Base-by-base conservation (phyloP, 2,113 vertebrate species). In the Panthera tigris region DNA sequence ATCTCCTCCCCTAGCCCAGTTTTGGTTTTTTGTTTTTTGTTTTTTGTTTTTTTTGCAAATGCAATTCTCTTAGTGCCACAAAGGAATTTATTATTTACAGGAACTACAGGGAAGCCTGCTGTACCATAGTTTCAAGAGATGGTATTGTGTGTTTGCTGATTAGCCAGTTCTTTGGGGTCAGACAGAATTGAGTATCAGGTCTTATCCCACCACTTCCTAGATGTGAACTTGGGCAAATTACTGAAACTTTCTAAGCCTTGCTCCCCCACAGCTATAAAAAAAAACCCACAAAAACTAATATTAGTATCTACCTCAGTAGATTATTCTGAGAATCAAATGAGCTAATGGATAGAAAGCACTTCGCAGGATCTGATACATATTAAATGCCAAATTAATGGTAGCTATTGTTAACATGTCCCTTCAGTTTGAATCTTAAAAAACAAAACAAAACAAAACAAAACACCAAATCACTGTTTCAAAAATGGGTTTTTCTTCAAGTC, bases 181-280 rank as follows among this genome's bases (percentile, higher is more conserved):
- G 41, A 69, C n/a, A 94, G 82, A 94, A 89, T 50, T 88, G 36
- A 73, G 33, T 98, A 96, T 95, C 55, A 96, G 78, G 66, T 93
- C 41, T 89, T 4, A 69, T 5, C 55, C 41, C 11, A 19, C 57
- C 23, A 48, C 33, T 94, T 73, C n/a, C 65, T 81, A 81, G 27
- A 81, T 76, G 63, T 39, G 76, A 93, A 84, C 45, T 78, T 48
- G 68, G 89, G 33, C 41, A 80, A 93, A 89, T 55, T 13, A 31
- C 73, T 69, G 92, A 84, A 86, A 9, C n/a, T 93, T 94, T 93
- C 81, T 65, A 80, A 81, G 29, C 45, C 69, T 69, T 71, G 71
- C 76, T 94, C 74, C 74, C 19, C 71, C 69, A 91, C n/a, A 69
- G 41, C 65, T 81, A 61, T 80, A 85, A 81, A 91, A 88, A 65